Conservation (phyloP, 2,113 vertebrate genomes). For the Burhinus oedicnemus region DNA sequence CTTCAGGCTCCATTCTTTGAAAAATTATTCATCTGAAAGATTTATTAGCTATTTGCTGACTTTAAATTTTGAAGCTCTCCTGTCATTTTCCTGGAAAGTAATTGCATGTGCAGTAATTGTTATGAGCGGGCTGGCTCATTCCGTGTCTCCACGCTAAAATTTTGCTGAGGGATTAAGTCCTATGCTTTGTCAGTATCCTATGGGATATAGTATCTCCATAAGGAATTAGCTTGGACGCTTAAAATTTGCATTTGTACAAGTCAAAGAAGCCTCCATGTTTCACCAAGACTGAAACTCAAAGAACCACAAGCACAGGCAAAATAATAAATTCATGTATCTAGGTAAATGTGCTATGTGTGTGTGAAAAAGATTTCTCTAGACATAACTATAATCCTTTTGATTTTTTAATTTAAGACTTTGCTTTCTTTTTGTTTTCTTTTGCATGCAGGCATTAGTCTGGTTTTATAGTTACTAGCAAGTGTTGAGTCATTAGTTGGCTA, state of each 20-base stretch:
- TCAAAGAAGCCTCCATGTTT: not conserved
- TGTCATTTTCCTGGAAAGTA: not conserved
- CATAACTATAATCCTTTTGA: not conserved
- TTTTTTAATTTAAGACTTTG: not conserved
- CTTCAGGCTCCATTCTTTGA: conserved; percentile 8
- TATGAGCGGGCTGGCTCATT: not conserved
- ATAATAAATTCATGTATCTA: not conserved
- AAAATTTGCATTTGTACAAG: not conserved
- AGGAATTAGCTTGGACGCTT: not conserved
- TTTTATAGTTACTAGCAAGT: not conserved
- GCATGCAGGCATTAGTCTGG: not conserved
- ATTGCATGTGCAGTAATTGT: not conserved
- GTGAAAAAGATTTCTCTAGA: not conserved
- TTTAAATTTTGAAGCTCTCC: conserved; percentile 27
- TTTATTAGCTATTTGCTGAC: conserved; percentile 35
- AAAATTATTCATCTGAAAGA: conserved; percentile 16
- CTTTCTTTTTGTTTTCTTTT: not conserved
- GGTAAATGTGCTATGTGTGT: not conserved
- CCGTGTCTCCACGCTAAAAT: not conserved
- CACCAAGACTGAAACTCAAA: not conserved
- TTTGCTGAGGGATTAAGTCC: not conserved
- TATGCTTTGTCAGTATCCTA: not conserved
- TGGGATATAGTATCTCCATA: not conserved
- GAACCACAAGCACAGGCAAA: not conserved
- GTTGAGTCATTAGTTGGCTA: not conserved